Evolutionary conservation across 1,140 invertebrate genomes (phyloP).

Genomic region (Apocrypta bakeri): DNA sequence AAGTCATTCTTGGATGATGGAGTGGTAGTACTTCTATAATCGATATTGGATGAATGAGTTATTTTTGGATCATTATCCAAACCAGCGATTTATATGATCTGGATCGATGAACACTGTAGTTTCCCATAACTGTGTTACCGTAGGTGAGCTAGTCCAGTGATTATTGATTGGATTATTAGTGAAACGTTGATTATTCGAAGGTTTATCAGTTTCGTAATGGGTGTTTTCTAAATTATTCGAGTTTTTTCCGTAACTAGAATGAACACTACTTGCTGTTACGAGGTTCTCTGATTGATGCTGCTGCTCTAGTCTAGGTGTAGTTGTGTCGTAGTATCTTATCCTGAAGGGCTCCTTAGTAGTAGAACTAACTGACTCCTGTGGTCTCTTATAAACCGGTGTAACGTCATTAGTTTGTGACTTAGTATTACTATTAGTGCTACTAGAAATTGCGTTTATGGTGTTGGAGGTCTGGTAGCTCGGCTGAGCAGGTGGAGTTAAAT

Average conservation of each 20-base stretch:
- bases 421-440: background rate
- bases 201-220: constrained; percentile 38
- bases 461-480: constrained; percentile 50
- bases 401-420: background rate
- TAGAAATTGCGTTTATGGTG: constrained; percentile 49
- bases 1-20: constrained; percentile 50
- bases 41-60: constrained; percentile 40
- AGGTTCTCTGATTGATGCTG: constrained; percentile 63
- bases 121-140: constrained; percentile 78
- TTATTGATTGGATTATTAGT: constrained; percentile 55
- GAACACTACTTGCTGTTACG: constrained; percentile 62
- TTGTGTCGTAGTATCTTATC: constrained; percentile 63
- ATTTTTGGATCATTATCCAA: constrained; percentile 69
- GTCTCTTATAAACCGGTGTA: constrained; percentile 45
- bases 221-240: constrained; percentile 53
- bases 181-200: constrained; percentile 37
- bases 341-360: constrained; percentile 61
- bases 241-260: constrained; percentile 60
- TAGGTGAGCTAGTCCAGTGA: constrained; percentile 76
- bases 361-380: constrained; percentile 44
- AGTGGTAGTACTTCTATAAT: constrained; percentile 58
- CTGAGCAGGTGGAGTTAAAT: constrained; percentile 60
- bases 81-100: constrained; percentile 81
- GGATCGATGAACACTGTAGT: constrained; percentile 82
- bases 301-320: constrained; percentile 29